Percentiles rank a stretch among this genome's conserved stretches.
phyloP scores from a whole-genome alignment of 2,888 invertebrate species.

The Morpho deidamia region DNA sequence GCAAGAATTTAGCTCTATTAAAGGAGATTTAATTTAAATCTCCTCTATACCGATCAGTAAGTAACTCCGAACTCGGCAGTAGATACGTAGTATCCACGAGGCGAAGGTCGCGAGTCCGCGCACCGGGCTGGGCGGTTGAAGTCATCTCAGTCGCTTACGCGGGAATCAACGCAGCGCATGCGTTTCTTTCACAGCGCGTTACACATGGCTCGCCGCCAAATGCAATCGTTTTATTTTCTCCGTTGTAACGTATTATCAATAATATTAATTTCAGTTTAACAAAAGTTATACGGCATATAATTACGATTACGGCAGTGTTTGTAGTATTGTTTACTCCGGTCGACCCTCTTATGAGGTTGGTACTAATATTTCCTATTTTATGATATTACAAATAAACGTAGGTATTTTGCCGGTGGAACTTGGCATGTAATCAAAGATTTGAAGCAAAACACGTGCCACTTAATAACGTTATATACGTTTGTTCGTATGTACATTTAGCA shows the following conservation, averaged over 20 bases:
- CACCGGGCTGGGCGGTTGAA: conserved; percentile 4
- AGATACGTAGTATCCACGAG: background rate
- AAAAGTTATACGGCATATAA: background rate
- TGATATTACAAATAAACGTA: conserved; percentile 26
- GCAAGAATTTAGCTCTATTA: too few relatives aligned
- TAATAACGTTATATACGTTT: conserved; percentile 26
- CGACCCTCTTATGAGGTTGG: conserved; percentile 32
- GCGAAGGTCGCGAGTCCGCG: conserved; percentile 17
- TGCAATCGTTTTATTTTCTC: background rate
- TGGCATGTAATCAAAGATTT: conserved; percentile 38
- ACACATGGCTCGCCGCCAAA: background rate
- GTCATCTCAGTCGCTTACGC: conserved; percentile 46
- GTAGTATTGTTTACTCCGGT: conserved; percentile 3
- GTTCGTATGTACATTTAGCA: background rate
- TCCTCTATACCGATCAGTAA: too few relatives aligned
- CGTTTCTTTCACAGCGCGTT: conserved; percentile 25
- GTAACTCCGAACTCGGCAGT: background rate
- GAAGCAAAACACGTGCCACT: conserved; percentile 32
- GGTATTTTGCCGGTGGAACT: conserved; percentile 25
- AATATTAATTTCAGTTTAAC: background rate
- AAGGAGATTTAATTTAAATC: too few relatives aligned
- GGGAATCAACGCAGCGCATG: conserved; percentile 40
- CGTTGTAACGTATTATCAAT: background rate
- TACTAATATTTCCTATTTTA: conserved; percentile 30
- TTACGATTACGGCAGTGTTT: conserved; percentile 2